These are phyloP conservation scores for Plagodis dolabraria DNA, from an alignment of 2,888 invertebrate genomes.

Conservation along the genomic window DNA sequence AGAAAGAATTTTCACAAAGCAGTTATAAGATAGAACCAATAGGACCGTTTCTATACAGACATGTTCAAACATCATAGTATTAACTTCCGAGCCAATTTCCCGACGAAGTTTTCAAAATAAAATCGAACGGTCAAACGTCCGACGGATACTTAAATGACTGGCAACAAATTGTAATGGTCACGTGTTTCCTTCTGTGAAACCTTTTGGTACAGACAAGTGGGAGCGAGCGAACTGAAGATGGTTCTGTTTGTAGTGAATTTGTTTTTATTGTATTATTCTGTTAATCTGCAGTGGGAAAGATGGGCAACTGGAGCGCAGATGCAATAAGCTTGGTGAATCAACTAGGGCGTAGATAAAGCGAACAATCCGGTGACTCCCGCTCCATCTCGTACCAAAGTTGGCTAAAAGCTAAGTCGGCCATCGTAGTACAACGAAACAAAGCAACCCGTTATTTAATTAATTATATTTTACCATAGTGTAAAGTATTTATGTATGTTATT, in stretches of 20 bases:
- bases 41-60: slow-evolving; percentile 7
- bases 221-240: slow-evolving; percentile 6
- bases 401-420: no score
- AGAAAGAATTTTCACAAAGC: not conserved
- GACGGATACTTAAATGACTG: slow-evolving; percentile 37
- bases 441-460: no score
- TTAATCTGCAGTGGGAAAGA: no score
- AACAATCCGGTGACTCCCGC: no score
- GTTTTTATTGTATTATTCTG: not conserved
- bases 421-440: no score
- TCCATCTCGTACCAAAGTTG: no score
- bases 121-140: slow-evolving; percentile 39
- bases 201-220: slow-evolving; percentile 12
- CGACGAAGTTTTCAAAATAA: slow-evolving; percentile 33
- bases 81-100: slow-evolving; percentile 26
- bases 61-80: slow-evolving; percentile 15
- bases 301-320: no score
- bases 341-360: no score
- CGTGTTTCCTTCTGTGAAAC: slow-evolving; percentile 28
- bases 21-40: slow-evolving; percentile 1
- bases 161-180: slow-evolving; percentile 38
- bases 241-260: slow-evolving; percentile 5
- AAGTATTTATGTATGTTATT: no score
- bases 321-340: no score
- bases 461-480: no score